These are phyloP conservation scores for Coryphaenoides rupestris DNA, from an alignment of 2,113 vertebrate species.

Conservation along the genomic window DNA sequence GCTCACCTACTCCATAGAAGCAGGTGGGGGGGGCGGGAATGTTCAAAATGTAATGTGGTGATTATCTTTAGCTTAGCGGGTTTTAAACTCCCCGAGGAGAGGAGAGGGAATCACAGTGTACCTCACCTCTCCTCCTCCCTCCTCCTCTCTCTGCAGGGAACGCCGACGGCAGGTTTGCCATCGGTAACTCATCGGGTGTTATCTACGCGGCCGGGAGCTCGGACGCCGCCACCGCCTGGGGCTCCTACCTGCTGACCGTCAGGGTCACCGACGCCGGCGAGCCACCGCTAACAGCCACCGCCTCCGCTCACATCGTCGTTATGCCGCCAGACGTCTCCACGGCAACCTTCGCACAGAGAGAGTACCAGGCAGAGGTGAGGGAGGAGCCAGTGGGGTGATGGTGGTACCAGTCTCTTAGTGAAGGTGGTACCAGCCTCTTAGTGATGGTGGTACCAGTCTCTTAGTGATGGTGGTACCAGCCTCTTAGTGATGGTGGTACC, in stretches of 20 bases:
- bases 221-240: slow-evolving; percentile 81
- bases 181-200: slow-evolving; percentile 87
- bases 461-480: too few relatives aligned
- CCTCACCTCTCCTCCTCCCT: slow-evolving; percentile 10
- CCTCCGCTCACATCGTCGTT: slow-evolving; percentile 85
- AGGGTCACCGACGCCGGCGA: slow-evolving; percentile 86
- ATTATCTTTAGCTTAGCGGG: neutral
- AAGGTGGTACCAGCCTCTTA: too few relatives aligned
- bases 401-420: too few relatives aligned
- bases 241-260: slow-evolving; percentile 88
- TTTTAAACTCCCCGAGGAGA: neutral
- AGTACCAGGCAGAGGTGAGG: slow-evolving; percentile 87
- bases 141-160: slow-evolving; percentile 77
- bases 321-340: slow-evolving; percentile 87
- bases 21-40: too few relatives aligned
- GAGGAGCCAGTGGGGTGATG: neutral
- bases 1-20: slow-evolving; percentile 86
- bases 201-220: slow-evolving; percentile 85
- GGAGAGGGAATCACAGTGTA: neutral
- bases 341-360: slow-evolving; percentile 86
- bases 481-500: too few relatives aligned
- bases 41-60: too few relatives aligned
- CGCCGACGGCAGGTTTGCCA: slow-evolving; percentile 84
- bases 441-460: too few relatives aligned
- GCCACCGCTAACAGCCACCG: slow-evolving; percentile 83